phyloP scores from a whole-genome alignment of 2,113 vertebrate genomes.

The Chlorocebus sabaeus region DNA sequence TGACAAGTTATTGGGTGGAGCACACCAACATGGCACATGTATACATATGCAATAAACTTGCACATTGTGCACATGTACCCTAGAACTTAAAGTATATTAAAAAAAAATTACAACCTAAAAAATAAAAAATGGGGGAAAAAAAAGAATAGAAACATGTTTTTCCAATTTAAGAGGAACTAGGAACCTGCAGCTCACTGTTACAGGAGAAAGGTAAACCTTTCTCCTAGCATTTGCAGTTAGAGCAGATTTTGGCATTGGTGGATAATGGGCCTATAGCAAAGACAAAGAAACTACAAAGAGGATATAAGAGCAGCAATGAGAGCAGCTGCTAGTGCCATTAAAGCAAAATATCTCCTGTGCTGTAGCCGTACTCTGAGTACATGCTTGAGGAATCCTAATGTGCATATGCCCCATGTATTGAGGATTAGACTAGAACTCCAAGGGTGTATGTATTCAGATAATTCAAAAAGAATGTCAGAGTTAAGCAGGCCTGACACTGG shows the following conservation, averaged over 20 bases:
- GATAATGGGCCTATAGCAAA: background rate
- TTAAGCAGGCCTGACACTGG: background rate
- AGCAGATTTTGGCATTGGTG: background rate
- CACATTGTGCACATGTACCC: too few relatives aligned
- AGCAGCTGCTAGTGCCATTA: background rate
- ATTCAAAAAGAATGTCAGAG: background rate
- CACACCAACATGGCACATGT: too few relatives aligned
- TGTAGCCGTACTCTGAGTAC: background rate
- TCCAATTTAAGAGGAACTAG: background rate
- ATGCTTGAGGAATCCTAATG: background rate
- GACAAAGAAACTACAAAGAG: background rate
- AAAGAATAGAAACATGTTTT: background rate
- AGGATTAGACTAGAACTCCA: background rate
- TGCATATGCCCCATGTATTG: fast-evolving
- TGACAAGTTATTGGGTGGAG: too few relatives aligned
- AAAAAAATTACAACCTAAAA: too few relatives aligned
- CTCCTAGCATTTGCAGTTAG: background rate
- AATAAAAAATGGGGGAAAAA: too few relatives aligned
- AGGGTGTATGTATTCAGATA: background rate
- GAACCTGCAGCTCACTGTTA: background rate
- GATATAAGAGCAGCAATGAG: background rate
- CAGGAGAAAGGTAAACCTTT: background rate
- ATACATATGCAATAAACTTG: too few relatives aligned
- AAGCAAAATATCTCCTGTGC: background rate
- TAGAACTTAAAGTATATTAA: too few relatives aligned